Base-by-base conservation (phyloP, 1,140 invertebrate genomes). In the Papilio glaucus region DNA sequence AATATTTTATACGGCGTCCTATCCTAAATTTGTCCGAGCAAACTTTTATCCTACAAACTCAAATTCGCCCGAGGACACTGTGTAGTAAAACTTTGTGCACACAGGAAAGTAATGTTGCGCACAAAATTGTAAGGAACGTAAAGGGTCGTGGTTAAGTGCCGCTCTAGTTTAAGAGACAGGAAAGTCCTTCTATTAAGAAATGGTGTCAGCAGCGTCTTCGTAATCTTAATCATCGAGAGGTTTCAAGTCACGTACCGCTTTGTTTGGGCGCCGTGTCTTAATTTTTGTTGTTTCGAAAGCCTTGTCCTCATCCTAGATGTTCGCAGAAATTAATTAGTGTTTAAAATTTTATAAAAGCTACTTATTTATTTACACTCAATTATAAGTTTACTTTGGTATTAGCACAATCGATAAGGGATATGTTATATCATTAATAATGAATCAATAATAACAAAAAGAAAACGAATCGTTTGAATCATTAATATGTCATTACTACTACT, bases 181-280 rank as follows among this genome's bases (percentile, higher is more conserved):
- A 7, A 63, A 69, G 41, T 49, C 67, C 26, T 49, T 69, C 67
- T 26, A 69, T 69, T 69, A 69, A 69, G 41, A 49, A 69, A 69
- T 18, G 67, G 67, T 49, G 67, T 69, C 67, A 69, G 67, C 67
- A 49, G 67, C 15, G 45, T 33, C 67, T 69, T 53, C 42, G 41
- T 69, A 49, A 69, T 69, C 67, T 49, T 69, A 69, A 69, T 69
- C 67, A 42, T 69, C 67, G 42, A 69, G 67, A 69, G 42, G 67
- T 69, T 49, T 69, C 29, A 9, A 69, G 67, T 37, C 67, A 69
- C 67, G 67, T 69, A 53, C 67, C 42, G 26, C 67, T 49, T 69
- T 67, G 38, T 67, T 67, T n/a, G 39, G 5, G 13, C 38, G 21
- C 39, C 18, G 39, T 41, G 39, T 26, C 24, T 3, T 62, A 38